Percentiles rank a stretch among this genome's conserved stretches.
phyloP scores from a whole-genome alignment of 2,113 vertebrate species.

The Cygnus atratus region DNA sequence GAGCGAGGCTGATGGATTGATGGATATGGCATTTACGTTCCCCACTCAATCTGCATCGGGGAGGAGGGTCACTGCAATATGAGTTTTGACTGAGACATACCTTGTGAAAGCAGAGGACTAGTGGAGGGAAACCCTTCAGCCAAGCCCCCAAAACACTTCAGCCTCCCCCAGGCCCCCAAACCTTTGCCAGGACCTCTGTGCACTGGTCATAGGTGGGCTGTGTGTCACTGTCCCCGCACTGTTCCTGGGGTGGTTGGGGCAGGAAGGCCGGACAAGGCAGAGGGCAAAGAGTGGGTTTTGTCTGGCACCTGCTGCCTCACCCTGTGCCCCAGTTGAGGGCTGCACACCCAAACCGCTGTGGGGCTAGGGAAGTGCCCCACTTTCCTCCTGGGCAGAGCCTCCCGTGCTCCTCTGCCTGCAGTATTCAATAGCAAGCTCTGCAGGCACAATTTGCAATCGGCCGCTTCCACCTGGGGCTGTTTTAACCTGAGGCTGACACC shows the following conservation, averaged over 20 bases:
- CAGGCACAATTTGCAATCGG: too few species aligned
- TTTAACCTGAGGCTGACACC: too few species aligned
- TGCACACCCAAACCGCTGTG: neutral
- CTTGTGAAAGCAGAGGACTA: neutral
- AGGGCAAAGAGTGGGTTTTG: too few species aligned
- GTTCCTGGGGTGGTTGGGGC: neutral
- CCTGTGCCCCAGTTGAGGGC: too few species aligned
- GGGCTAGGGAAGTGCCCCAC: too few species aligned
- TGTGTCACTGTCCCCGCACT: too few species aligned
- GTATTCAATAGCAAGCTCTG: too few species aligned
- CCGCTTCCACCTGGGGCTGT: too few species aligned
- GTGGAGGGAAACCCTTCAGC: neutral
- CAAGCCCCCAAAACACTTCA: neutral
- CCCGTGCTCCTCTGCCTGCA: too few species aligned
- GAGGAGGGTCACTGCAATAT: neutral
- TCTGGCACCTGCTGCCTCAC: too few species aligned
- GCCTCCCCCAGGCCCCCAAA: neutral
- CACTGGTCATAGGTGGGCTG: too few species aligned
- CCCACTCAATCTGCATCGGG: neutral
- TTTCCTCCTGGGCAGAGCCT: too few species aligned
- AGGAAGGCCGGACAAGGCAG: neutral
- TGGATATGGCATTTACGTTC: neutral
- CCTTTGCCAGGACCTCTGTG: neutral
- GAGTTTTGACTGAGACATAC: neutral
- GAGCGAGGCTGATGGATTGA: neutral